phyloP scores from a whole-genome alignment of 1,140 invertebrate genomes.

The Drosophila seguyi region DNA sequence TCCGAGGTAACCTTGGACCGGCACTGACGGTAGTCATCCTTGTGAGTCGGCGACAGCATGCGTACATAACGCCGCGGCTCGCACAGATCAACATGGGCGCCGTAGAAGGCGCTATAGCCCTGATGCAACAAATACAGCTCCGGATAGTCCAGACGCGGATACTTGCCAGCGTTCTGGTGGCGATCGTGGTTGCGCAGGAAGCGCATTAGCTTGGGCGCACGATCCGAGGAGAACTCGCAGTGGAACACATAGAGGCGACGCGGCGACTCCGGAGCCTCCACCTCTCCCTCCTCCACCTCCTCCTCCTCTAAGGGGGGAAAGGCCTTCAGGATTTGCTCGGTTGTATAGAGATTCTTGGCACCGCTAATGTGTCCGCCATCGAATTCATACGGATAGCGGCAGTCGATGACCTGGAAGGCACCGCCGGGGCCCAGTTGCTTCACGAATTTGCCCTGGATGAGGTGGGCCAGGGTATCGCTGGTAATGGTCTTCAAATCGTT shows the following conservation, averaged over 20 bases:
- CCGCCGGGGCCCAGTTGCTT: slow-evolving; percentile 86
- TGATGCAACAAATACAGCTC: slow-evolving; percentile 97
- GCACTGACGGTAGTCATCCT: slow-evolving; percentile 89
- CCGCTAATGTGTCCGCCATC: slow-evolving; percentile 96
- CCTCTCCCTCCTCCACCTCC: slow-evolving; percentile 75
- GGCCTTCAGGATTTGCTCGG: slow-evolving; percentile 88
- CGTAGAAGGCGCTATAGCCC: slow-evolving; percentile 96
- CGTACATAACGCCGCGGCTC: slow-evolving; percentile 90
- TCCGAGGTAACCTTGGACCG: slow-evolving; percentile 83
- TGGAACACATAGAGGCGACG: slow-evolving; percentile 96
- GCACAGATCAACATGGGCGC: slow-evolving; percentile 89
- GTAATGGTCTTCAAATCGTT: slow-evolving; percentile 94
- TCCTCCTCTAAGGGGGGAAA: slow-evolving; percentile 85
- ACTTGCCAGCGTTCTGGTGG: slow-evolving; percentile 91
- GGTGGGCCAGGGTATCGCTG: slow-evolving; percentile 88
- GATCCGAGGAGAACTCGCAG: slow-evolving; percentile 98
- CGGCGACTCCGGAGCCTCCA: too few relatives aligned
- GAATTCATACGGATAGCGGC: slow-evolving; percentile 98
- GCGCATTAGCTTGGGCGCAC: slow-evolving; percentile 95
- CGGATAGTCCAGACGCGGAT: slow-evolving; percentile 95
- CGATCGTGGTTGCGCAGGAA: slow-evolving; percentile 94
- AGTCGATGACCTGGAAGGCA: slow-evolving; percentile 90
- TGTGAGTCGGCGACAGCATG: slow-evolving; percentile 91
- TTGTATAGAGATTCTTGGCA: slow-evolving; percentile 93
- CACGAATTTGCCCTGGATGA: slow-evolving; percentile 89